Evolutionary conservation across 2,888 invertebrate genomes (phyloP).

Genomic region (Agrypnus murinus): DNA sequence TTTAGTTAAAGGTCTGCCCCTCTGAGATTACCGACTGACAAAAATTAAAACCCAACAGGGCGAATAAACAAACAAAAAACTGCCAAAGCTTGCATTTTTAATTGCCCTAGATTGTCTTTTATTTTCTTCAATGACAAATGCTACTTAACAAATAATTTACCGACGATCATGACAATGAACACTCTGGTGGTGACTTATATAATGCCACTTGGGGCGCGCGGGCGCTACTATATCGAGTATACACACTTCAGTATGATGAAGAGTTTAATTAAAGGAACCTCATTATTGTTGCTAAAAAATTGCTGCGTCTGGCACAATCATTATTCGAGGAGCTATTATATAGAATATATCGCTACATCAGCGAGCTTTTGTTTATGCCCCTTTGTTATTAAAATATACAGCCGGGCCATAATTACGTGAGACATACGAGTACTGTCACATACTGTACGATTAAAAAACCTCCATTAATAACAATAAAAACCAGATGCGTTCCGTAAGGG

Average conservation of each 20-base stretch:
- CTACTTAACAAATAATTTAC: slow-evolving; percentile 37
- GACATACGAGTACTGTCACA: slow-evolving; percentile 53
- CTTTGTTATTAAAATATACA: slow-evolving; percentile 58
- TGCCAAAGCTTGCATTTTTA: too few relatives aligned
- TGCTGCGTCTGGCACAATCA: slow-evolving; percentile 50
- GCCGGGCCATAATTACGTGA: slow-evolving; percentile 53
- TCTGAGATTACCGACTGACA: too few relatives aligned
- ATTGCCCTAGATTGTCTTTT: background rate
- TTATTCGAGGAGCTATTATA: slow-evolving; percentile 45
- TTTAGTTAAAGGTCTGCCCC: too few relatives aligned
- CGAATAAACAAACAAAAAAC: too few relatives aligned
- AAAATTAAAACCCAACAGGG: too few relatives aligned
- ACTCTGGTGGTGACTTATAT: slow-evolving; percentile 40
- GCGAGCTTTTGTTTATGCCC: slow-evolving; percentile 47
- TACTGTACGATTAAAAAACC: slow-evolving; percentile 55
- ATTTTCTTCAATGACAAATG: background rate
- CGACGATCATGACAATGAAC: slow-evolving; percentile 29
- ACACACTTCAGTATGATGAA: slow-evolving; percentile 41
- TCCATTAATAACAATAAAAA: slow-evolving; percentile 52
- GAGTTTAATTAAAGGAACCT: slow-evolving; percentile 47
- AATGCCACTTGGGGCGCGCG: slow-evolving; percentile 34
- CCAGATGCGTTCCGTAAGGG: slow-evolving; percentile 52
- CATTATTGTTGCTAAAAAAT: slow-evolving; percentile 47
- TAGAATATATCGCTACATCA: slow-evolving; percentile 52
- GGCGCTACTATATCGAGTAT: slow-evolving; percentile 32